These are phyloP conservation scores for Trachemys scripta DNA, from an alignment of 2,113 vertebrate species.

Conservation along the genomic window DNA sequence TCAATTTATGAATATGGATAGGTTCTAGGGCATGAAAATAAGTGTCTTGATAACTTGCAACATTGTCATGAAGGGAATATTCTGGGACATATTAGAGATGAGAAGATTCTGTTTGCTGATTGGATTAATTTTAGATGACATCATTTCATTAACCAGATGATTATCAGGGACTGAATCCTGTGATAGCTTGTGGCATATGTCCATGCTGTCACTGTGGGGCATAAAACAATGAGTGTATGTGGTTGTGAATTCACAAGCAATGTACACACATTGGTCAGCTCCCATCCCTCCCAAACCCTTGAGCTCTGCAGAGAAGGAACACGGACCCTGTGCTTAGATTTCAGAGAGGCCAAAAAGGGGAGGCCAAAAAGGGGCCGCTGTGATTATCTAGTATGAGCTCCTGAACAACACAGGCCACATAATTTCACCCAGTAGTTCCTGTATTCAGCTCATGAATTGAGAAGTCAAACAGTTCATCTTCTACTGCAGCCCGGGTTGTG, in stretches of 20 bases:
- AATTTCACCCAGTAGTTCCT: neutral
- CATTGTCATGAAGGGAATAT: neutral
- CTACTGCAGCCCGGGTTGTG: neutral
- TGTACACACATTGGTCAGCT: neutral
- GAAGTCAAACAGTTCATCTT: neutral
- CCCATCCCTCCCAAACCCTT: neutral
- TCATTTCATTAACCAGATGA: neutral
- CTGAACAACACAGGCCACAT: neutral
- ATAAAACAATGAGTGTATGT: neutral
- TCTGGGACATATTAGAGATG: neutral
- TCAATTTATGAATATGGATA: constrained; percentile 15
- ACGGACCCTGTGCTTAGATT: neutral
- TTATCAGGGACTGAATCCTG: neutral
- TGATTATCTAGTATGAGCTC: neutral
- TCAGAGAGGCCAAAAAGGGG: neutral
- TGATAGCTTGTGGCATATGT: neutral
- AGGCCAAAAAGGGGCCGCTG: neutral
- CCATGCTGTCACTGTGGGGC: rapidly evolving
- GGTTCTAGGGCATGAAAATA: neutral
- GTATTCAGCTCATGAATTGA: neutral
- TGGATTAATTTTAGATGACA: neutral
- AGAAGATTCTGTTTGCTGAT: neutral
- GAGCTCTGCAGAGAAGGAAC: neutral
- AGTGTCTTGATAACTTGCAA: neutral
- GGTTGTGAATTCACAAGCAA: neutral